A percentile compares a stretch with the other conserved stretches of the same genome.
Evolutionary conservation across 1,140 invertebrate genomes (phyloP).

Genomic region (Eriocheir sinensis): DNA sequence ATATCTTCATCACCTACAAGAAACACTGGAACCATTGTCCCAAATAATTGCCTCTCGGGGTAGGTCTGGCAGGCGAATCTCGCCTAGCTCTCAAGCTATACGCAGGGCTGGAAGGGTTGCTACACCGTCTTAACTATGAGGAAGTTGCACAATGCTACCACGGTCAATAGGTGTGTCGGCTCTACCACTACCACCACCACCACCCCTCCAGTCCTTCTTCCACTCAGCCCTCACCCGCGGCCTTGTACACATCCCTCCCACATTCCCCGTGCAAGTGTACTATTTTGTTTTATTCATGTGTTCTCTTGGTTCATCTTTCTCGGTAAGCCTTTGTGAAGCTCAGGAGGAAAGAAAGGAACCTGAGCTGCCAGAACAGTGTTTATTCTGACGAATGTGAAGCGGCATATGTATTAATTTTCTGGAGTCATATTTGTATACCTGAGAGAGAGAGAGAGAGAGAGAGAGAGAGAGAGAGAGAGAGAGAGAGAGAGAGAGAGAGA

Average conservation of each 20-base stretch:
- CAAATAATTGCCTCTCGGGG: neutral
- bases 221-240: neutral
- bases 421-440: neutral
- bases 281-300: neutral
- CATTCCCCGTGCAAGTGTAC: neutral
- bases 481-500: too few species aligned
- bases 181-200: too few species aligned
- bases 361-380: neutral
- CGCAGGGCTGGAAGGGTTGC: neutral
- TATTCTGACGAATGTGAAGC: neutral
- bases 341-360: neutral
- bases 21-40: neutral
- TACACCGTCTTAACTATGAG: conserved; percentile 5
- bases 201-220: too few species aligned
- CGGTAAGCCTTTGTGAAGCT: neutral
- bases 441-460: neutral
- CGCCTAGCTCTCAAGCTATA: neutral
- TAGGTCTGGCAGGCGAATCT: neutral
- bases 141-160: neutral
- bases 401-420: neutral
- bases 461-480: neutral
- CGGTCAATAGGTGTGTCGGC: neutral
- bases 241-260: neutral
- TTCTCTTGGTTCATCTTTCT: neutral
- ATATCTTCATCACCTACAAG: neutral